Conservation (phyloP, 2,888 invertebrate species). For the Stenchaetothrips biformis region DNA sequence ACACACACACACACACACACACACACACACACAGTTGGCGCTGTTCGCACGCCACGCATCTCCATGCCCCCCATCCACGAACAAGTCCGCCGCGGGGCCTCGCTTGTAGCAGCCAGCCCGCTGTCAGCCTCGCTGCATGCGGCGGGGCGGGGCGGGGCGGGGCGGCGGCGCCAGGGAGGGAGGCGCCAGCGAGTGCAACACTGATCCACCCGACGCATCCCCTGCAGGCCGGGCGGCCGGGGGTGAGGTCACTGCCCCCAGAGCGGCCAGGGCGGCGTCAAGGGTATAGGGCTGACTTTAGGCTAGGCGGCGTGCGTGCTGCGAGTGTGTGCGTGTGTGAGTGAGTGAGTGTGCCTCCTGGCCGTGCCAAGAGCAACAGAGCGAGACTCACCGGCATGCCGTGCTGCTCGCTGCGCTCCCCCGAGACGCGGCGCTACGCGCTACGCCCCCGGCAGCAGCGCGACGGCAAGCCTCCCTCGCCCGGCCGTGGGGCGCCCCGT, state of each 20-base stretch:
- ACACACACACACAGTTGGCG: conserved; percentile 7
- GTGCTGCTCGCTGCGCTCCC: no score
- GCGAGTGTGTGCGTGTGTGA: no score
- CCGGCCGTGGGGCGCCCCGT: background rate
- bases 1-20: conserved; percentile 26
- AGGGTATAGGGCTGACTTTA: no score
- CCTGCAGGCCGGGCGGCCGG: no score
- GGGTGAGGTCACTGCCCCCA: no score
- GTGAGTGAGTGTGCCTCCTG: conserved; percentile 33
- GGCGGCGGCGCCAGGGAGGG: conserved; percentile 24
- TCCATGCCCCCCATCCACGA: background rate
- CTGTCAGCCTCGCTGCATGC: background rate
- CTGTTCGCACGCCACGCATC: background rate
- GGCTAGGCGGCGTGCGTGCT: no score
- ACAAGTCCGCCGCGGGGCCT: background rate
- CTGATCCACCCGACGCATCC: no score
- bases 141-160: background rate
- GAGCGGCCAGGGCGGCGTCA: no score
- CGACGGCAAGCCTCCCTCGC: no score
- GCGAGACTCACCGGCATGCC: background rate
- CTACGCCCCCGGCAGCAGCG: conserved; percentile 26
- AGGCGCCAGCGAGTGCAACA: background rate
- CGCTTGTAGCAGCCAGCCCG: background rate
- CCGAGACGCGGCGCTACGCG: conserved; percentile 29
- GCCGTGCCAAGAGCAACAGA: conserved; percentile 35